Evolutionary conservation across 37 sponge, comb jelly and placozoan genomes (phyloP).

Genomic region (Ianthella basta): DNA sequence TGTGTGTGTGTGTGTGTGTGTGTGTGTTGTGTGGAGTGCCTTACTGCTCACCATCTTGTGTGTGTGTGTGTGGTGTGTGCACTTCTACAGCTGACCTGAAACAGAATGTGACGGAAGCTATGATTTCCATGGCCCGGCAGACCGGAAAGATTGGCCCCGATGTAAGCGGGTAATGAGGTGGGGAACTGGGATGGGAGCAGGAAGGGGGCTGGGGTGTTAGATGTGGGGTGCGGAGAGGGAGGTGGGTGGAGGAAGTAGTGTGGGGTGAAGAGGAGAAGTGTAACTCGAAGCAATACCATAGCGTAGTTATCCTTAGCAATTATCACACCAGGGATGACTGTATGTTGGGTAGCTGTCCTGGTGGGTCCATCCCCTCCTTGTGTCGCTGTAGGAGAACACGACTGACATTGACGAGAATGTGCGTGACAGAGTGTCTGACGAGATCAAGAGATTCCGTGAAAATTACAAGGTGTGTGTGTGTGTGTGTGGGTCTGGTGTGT

Average conservation of each 20-base stretch:
- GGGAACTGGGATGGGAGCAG: background rate
- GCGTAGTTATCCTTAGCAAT: too few species aligned
- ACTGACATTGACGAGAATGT: constrained; percentile 86
- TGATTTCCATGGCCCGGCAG: constrained; percentile 83
- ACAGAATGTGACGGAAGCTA: constrained; percentile 70
- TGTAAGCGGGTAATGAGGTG: constrained; percentile 29
- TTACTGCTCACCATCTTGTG: background rate
- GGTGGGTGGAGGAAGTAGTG: too few species aligned
- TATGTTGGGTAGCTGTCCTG: background rate
- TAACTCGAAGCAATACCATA: too few species aligned
- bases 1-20: background rate
- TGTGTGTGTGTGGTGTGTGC: background rate
- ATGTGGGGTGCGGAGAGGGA: background rate
- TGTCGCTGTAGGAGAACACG: too few species aligned
- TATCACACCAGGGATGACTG: too few species aligned
- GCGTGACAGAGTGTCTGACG: constrained; percentile 82
- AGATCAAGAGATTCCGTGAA: constrained; percentile 82
- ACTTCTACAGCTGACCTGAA: constrained; percentile 54
- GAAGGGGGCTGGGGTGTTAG: background rate
- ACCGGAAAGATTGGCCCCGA: constrained; percentile 76
- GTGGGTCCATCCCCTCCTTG: background rate
- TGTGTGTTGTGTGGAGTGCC: background rate
- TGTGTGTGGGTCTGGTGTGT: too few species aligned
- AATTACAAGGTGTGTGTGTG: constrained; percentile 64
- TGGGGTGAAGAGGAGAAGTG: too few species aligned